These are phyloP conservation scores for Apomyelois bistriatella DNA, from an alignment of 2,888 invertebrate genomes.

Conservation along the genomic window DNA sequence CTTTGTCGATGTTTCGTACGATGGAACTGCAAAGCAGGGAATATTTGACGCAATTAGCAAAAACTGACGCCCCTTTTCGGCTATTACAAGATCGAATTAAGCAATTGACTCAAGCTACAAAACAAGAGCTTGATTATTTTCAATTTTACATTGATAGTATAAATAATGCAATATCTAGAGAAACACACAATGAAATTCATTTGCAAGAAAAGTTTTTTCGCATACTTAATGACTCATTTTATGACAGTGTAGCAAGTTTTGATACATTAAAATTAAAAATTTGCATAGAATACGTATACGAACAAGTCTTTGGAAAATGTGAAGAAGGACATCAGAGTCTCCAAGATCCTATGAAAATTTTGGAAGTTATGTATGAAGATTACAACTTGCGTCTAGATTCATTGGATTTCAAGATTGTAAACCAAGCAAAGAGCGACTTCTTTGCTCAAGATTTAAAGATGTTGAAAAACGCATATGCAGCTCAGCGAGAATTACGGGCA, in stretches of 20 bases:
- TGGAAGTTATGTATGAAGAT: constrained; percentile 71
- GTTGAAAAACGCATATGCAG: constrained; percentile 64
- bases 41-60: constrained; percentile 62
- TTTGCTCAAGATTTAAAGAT: constrained; percentile 67
- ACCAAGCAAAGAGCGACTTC: constrained; percentile 61
- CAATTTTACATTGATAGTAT: constrained; percentile 64
- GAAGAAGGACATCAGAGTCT: constrained; percentile 68
- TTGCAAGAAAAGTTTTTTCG: constrained; percentile 65
- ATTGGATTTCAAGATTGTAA: constrained; percentile 65
- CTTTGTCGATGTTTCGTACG: constrained; percentile 62
- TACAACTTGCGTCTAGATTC: constrained; percentile 64
- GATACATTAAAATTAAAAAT: constrained; percentile 63
- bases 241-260: constrained; percentile 64
- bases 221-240: constrained; percentile 62
- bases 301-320: constrained; percentile 68
- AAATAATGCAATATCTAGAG: constrained; percentile 54
- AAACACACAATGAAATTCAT: constrained; percentile 57
- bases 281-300: constrained; percentile 71
- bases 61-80: constrained; percentile 55
- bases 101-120: constrained; percentile 52
- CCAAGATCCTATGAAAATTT: constrained; percentile 68
- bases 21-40: constrained; percentile 74
- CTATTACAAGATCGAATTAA: constrained; percentile 53
- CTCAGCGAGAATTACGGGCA: constrained; percentile 60
- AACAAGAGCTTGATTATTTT: constrained; percentile 64